Evolutionary conservation across 2,888 invertebrate genomes (phyloP).

Genomic region (Ormia ochracea): DNA sequence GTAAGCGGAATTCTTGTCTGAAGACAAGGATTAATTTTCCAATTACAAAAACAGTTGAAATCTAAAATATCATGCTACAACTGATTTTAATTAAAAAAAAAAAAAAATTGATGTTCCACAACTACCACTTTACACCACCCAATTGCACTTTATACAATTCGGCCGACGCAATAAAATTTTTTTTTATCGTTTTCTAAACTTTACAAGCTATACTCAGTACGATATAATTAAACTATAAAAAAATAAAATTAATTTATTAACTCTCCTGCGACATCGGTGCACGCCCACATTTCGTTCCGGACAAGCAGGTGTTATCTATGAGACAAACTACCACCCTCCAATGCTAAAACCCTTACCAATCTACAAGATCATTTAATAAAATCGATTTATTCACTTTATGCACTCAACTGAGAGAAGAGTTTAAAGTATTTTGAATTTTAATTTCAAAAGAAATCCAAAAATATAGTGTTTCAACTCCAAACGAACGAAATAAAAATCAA

Average conservation of each 20-base stretch:
- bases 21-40: no score
- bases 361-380: constrained; percentile 11
- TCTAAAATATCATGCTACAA: no score
- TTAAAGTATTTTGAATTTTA: neutral
- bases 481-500: constrained; percentile 20
- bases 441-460: constrained; percentile 14
- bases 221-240: neutral
- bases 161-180: no score
- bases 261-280: neutral
- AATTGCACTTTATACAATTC: no score
- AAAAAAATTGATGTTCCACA: no score
- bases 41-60: no score
- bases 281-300: constrained; percentile 52
- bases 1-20: no score
- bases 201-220: neutral
- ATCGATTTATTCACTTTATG: no score
- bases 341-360: neutral
- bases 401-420: neutral
- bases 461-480: neutral
- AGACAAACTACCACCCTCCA: neutral
- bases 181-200: no score
- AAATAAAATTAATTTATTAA: constrained; percentile 12
- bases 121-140: no score
- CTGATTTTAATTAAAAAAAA: no score
- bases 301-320: constrained; percentile 33